Conservation (phyloP, 2,888 invertebrate genomes). For the Mechanitis mazaeus region DNA sequence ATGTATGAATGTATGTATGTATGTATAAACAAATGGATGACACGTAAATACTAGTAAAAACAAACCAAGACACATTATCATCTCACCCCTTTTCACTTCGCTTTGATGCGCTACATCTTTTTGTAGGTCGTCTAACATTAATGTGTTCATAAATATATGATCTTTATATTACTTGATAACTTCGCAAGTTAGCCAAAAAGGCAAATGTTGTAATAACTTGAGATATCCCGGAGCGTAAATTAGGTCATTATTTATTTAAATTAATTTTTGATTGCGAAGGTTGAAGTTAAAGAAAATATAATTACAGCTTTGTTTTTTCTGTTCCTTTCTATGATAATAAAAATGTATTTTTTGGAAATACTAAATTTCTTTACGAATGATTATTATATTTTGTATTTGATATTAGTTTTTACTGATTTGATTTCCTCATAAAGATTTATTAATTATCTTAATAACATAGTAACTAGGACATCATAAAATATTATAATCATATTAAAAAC, state of each 20-base stretch:
- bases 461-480: too few species aligned
- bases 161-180: slow-evolving; percentile 6
- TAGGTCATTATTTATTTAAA: slow-evolving; percentile 1
- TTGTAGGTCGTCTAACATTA: slow-evolving; percentile 21
- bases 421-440: too few species aligned
- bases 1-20: too few species aligned
- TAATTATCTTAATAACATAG: too few species aligned
- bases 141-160: slow-evolving; percentile 28
- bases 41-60: slow-evolving; percentile 4
- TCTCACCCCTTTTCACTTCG: slow-evolving; percentile 16
- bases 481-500: too few species aligned
- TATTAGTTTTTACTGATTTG: too few species aligned
- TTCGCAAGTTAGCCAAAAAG: slow-evolving; percentile 7
- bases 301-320: background rate
- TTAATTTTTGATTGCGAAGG: background rate
- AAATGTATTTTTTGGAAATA: too few species aligned
- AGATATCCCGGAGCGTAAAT: background rate
- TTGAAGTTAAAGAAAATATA: background rate
- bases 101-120: slow-evolving; percentile 26
- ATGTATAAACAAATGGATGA: too few species aligned
- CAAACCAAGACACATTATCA: slow-evolving; percentile 23
- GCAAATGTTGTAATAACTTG: background rate
- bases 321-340: too few species aligned
- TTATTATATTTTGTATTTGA: too few species aligned
- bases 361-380: too few species aligned